Conservation (phyloP, 2,113 vertebrate genomes). For the Callocephalon fimbriatum region DNA sequence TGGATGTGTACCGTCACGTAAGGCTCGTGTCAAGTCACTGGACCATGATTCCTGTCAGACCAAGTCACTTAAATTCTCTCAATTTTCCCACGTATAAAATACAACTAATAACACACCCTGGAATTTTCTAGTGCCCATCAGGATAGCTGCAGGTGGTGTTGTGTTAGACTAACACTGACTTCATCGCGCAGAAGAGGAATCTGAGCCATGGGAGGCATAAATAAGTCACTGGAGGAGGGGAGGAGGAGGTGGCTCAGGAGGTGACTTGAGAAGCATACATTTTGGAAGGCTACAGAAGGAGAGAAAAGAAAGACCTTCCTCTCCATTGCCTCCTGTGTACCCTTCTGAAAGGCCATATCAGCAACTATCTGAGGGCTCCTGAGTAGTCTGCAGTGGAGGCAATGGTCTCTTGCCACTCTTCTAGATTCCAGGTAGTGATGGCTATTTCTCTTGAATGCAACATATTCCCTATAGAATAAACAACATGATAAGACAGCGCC, state of each 20-base stretch:
- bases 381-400: not conserved
- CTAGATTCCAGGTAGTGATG: not conserved
- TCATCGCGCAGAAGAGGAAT: not conserved
- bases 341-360: accelerated
- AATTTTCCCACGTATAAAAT: not conserved
- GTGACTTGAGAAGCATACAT: not conserved
- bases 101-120: not conserved
- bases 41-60: not conserved
- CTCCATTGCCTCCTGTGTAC: accelerated
- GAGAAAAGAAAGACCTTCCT: not conserved
- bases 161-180: not conserved
- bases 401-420: not conserved
- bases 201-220: not conserved
- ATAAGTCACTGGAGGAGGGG: not conserved
- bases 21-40: not conserved
- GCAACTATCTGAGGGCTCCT: not conserved
- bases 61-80: not conserved
- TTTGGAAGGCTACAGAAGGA: not conserved
- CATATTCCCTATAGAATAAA: not conserved
- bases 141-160: not conserved
- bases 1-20: not conserved
- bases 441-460: not conserved
- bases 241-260: not conserved
- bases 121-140: not conserved
- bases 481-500: not conserved